A percentile compares a stretch with the other conserved stretches of the same genome.
Conservation (phyloP, 2,113 vertebrate species). For the Tretioscincus oriximinensis region DNA sequence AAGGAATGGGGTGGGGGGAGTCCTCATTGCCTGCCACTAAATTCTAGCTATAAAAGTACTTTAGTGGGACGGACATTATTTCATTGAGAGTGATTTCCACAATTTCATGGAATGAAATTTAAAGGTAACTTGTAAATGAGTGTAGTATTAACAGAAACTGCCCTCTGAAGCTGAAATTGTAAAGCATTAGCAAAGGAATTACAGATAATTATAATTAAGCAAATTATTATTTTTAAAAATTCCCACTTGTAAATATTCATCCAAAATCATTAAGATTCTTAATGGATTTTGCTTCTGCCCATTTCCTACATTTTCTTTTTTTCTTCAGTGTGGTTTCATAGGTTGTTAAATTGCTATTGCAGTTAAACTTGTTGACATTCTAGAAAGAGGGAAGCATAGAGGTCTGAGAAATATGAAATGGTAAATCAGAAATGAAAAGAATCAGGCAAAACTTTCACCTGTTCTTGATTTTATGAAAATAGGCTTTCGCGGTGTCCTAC, state of each 20-base stretch:
- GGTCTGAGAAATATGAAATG: background rate
- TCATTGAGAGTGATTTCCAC: fast-evolving
- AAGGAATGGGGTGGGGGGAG: constrained; percentile 7
- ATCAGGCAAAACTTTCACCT: no score
- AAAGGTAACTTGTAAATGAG: background rate
- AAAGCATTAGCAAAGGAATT: background rate
- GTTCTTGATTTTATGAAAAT: no score
- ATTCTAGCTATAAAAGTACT: background rate
- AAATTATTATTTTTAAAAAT: no score
- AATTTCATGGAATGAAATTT: background rate
- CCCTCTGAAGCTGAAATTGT: fast-evolving
- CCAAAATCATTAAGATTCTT: background rate
- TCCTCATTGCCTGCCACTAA: background rate
- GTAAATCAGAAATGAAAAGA: no score
- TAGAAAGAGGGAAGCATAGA: background rate
- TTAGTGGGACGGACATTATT: background rate
- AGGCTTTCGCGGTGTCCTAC: no score
- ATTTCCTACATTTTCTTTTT: background rate
- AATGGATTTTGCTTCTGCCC: background rate
- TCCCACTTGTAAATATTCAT: fast-evolving
- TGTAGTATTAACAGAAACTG: fast-evolving
- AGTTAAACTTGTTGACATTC: background rate
- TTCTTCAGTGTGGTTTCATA: background rate
- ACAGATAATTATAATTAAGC: background rate
- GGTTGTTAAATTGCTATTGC: background rate